A percentile compares a stretch with the other conserved stretches of the same genome.
These are phyloP conservation scores for Calyptommatus sinebrachiatus DNA, from an alignment of 2,113 vertebrate genomes.

Conservation along the genomic window DNA sequence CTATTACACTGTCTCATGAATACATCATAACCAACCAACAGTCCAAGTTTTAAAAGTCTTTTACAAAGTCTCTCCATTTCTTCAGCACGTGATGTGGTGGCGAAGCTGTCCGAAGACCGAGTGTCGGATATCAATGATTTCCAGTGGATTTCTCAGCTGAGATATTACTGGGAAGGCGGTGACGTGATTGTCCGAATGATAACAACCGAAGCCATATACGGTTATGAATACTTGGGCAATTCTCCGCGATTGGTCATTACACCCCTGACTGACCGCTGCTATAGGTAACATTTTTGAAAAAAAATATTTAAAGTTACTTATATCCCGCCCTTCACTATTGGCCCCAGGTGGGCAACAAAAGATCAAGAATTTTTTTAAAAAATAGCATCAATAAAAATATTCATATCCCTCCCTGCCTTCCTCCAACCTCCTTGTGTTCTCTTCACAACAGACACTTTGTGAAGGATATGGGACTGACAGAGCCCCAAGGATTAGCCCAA, in stretches of 20 bases:
- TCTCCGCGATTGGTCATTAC: conserved; percentile 89
- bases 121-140: conserved; percentile 85
- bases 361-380: no score
- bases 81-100: conserved; percentile 88
- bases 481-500: no score
- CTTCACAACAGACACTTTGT: no score
- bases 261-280: conserved; percentile 90
- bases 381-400: no score
- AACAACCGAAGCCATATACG: conserved; percentile 84
- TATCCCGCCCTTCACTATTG: no score
- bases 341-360: no score
- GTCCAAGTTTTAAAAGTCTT: neutral
- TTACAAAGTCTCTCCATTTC: neutral
- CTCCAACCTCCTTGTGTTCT: no score
- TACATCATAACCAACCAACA: neutral
- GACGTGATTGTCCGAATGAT: conserved; percentile 88
- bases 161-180: conserved; percentile 84
- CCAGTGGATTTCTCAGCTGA: conserved; percentile 91
- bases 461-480: no score
- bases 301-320: no score
- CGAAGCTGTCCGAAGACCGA: conserved; percentile 75
- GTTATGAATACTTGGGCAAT: conserved; percentile 94
- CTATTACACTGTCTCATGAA: no score
- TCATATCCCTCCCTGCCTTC: no score
- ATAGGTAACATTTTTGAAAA: conserved; percentile 75